A percentile compares a stretch with the other conserved stretches of the same genome.
Conservation (phyloP, 2,888 invertebrate species). For the Mellilla xanthometata region DNA sequence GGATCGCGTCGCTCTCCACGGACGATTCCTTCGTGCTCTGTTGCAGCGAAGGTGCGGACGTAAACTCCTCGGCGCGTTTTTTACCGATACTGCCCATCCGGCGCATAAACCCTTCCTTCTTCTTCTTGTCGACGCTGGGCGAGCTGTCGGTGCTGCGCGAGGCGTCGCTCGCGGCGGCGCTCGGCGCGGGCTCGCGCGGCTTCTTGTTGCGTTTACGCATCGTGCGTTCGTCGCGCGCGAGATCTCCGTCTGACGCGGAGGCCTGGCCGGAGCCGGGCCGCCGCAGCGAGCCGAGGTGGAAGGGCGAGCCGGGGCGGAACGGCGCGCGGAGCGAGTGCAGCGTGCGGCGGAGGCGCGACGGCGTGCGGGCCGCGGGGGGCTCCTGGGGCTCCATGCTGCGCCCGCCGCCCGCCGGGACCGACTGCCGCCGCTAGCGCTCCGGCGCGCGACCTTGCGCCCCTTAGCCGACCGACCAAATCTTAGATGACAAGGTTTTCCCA, state of each 20-base stretch:
- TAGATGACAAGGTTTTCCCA: conserved; percentile 50
- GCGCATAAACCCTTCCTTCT: conserved; percentile 63
- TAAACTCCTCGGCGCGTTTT: conserved; percentile 53
- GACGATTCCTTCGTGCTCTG: conserved; percentile 36
- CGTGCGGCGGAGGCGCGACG: conserved; percentile 74
- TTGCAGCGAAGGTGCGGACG: conserved; percentile 43
- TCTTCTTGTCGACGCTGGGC: conserved; percentile 64
- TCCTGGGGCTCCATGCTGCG: conserved; percentile 52
- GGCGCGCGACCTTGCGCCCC: conserved; percentile 61
- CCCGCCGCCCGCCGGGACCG: conserved; percentile 27
- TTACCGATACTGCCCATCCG: conserved; percentile 71
- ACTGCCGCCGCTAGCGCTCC: no score
- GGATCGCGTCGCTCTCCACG: conserved; percentile 20
- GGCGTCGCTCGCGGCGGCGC: conserved; percentile 19
- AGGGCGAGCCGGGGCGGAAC: conserved; percentile 78
- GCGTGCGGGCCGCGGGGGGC: conserved; percentile 42
- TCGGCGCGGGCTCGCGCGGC: conserved; percentile 55
- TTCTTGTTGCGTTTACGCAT: conserved; percentile 79
- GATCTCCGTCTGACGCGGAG: conserved; percentile 75
- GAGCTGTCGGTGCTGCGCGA: conserved; percentile 38
- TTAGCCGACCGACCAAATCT: conserved; percentile 55
- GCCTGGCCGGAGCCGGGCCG: conserved; percentile 70
- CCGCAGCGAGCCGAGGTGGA: conserved; percentile 75
- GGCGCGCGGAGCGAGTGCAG: conserved; percentile 75
- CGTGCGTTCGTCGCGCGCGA: conserved; percentile 74